Evolutionary conservation across 2,113 vertebrate species (phyloP), one percentile per base, ranked within the genome.

Genomic region (Bungarus multicinctus): DNA sequence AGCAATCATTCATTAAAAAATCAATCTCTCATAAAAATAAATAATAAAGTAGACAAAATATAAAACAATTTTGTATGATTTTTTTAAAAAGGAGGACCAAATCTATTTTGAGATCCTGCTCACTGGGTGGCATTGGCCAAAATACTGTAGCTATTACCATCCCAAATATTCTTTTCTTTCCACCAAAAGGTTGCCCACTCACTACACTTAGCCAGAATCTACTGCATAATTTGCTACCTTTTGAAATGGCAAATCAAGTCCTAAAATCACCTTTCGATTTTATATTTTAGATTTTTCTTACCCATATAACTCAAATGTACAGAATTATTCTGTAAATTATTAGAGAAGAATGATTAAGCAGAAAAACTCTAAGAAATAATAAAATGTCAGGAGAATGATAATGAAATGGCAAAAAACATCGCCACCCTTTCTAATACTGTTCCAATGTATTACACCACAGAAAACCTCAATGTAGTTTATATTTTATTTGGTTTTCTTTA

Each of bases 221-320:
- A 94, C 95, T 91, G 95, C 94, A 96, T 94, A 90, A 22, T 50
- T 25, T 45, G 93, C 90, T 89, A 94, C 57, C 69, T 81, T 81
- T 91, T 14, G 53, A 95, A 43, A 90, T 88, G 55, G 34, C 85
- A 85, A 96, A 87, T 10, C 92, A 95, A 92, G 92, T 89, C 74
- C 92, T 60, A 58, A 87, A 91, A 58, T 50, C 53, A 91, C 27
- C 45, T 30, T 50, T n/a, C 50, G 54, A 54, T 34, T 50, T 27
- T 89, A 50, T 23, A 8, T 14, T 53, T 27, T 27, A 30, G 60
- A 64, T 64, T 69, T 69, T 69, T 69, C 60, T n/a, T 69, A 69
- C 30, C 30, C n/a, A 18, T 34, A 69, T 16, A 20, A 92, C 87
- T 2, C 53, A 55, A 25, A 30, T 45, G 1, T 60, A 91, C 4